Percentiles rank a stretch among this genome's conserved stretches.
phyloP scores from a whole-genome alignment of 2,113 vertebrate species.

The Urocynchramus pylzowi region DNA sequence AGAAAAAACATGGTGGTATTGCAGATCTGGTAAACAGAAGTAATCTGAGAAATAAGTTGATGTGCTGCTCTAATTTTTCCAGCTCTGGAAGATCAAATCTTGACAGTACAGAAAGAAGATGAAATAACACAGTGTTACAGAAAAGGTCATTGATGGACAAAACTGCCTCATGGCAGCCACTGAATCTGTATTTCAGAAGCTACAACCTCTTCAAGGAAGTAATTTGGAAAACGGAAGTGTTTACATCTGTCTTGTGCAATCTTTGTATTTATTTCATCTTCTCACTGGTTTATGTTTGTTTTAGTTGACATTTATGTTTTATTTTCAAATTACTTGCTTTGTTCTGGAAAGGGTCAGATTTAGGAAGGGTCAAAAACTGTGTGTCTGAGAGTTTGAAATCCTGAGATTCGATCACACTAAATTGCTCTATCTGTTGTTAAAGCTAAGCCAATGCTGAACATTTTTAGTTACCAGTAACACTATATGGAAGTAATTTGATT shows the following conservation, averaged over 20 bases:
- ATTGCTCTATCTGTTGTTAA: constrained; percentile 10
- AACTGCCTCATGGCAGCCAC: constrained; percentile 68
- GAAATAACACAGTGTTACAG: constrained; percentile 48
- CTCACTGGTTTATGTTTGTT: constrained; percentile 78
- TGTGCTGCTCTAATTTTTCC: constrained; percentile 37
- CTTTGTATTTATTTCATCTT: constrained; percentile 90
- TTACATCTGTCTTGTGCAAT: constrained; percentile 89
- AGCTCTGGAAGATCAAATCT: constrained; percentile 99
- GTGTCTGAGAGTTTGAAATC: constrained; percentile 63
- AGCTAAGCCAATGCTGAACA: constrained; percentile 48
- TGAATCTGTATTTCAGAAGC: constrained; percentile 64
- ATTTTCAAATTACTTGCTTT: constrained; percentile 71
- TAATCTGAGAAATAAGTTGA: neutral
- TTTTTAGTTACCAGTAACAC: constrained; percentile 40
- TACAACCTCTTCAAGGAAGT: constrained; percentile 62
- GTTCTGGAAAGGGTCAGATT: constrained; percentile 31
- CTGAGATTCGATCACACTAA: constrained; percentile 52
- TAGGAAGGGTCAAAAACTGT: constrained; percentile 67
- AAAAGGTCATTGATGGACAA: constrained; percentile 49
- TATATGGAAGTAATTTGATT: constrained; percentile 51
- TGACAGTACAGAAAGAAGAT: constrained; percentile 74
- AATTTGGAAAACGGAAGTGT: constrained; percentile 75
- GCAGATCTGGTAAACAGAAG: neutral
- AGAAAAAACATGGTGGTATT: neutral
- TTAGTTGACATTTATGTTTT: constrained; percentile 74